Conservation (phyloP, 2,797 vertebrate species). For the Poeciliopsis turneri region DNA sequence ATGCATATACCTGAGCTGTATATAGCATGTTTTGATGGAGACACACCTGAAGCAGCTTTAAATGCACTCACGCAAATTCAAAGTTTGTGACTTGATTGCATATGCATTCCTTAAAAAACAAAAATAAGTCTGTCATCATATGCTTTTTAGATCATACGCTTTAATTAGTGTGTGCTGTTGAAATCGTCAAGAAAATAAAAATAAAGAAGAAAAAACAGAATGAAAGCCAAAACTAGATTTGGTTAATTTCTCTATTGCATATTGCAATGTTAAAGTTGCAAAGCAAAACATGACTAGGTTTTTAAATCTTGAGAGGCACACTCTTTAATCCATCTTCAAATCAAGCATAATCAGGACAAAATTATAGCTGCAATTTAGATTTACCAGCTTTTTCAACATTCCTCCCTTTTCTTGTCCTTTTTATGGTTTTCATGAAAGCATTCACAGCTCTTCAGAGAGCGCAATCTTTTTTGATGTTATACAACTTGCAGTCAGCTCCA, state of each 20-base stretch:
- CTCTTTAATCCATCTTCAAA: constrained; percentile 65
- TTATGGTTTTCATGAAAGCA: constrained; percentile 50
- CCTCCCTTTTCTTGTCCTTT: constrained; percentile 6
- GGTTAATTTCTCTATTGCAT: constrained; percentile 34
- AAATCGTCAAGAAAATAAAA: constrained; percentile 3
- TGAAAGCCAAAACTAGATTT: constrained; percentile 33
- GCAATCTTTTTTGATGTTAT: constrained; percentile 58
- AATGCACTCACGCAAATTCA: constrained; percentile 37
- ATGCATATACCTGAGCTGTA: constrained; percentile 56
- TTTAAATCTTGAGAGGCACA: constrained; percentile 57
- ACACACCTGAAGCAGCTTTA: constrained; percentile 46
- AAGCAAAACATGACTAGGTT: constrained; percentile 46
- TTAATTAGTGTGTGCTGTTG: constrained; percentile 17
- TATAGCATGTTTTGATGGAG: constrained; percentile 58
- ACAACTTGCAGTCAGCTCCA: constrained; percentile 44
- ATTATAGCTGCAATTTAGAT: constrained; percentile 60
- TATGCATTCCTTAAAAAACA: background rate
- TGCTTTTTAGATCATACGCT: constrained; percentile 3
- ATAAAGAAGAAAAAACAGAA: constrained; percentile 25
- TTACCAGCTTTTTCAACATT: constrained; percentile 30
- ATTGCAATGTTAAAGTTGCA: constrained; percentile 34
- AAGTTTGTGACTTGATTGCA: background rate
- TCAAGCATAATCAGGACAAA: constrained; percentile 62
- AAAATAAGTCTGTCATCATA: background rate
- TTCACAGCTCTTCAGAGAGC: constrained; percentile 44